Evolutionary conservation across 2,113 vertebrate species (phyloP).

Genomic region (Chaetorhynchus papuensis): DNA sequence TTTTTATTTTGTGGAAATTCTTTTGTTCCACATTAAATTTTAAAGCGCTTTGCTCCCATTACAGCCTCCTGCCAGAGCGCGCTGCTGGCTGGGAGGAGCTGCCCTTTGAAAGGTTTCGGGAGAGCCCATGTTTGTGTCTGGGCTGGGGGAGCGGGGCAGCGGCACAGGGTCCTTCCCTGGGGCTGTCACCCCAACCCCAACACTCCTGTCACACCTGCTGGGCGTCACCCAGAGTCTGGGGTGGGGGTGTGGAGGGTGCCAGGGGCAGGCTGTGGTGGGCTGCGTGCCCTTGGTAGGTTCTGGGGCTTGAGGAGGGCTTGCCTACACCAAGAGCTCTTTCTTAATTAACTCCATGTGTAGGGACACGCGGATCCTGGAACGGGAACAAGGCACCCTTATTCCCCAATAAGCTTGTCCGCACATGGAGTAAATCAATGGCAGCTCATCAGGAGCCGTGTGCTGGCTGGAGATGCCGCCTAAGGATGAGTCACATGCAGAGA

Average conservation of each 20-base stretch:
- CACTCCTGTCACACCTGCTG: background rate
- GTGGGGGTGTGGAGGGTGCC: background rate
- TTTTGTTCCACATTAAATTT: constrained; percentile 52
- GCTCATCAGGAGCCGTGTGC: background rate
- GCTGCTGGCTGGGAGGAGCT: background rate
- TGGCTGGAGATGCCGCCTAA: background rate
- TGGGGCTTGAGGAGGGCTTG: background rate
- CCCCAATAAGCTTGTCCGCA: background rate
- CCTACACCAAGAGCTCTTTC: background rate
- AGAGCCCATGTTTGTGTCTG: background rate
- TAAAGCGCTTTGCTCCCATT: constrained; percentile 16
- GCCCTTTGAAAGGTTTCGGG: background rate
- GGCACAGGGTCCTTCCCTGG: background rate
- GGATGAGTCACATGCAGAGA: background rate
- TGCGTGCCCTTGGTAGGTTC: background rate
- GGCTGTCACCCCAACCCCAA: background rate
- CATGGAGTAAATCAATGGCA: constrained; percentile 39
- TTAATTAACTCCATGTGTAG: background rate
- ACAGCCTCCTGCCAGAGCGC: background rate
- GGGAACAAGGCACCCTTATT: constrained; percentile 25
- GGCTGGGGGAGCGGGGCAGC: background rate
- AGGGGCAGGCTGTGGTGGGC: background rate
- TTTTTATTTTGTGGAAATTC: constrained; percentile 50
- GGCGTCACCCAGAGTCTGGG: background rate
- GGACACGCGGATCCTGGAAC: background rate